Evolutionary conservation across 2,113 vertebrate species (phyloP).

Genomic region (Mormyrus lacerda): DNA sequence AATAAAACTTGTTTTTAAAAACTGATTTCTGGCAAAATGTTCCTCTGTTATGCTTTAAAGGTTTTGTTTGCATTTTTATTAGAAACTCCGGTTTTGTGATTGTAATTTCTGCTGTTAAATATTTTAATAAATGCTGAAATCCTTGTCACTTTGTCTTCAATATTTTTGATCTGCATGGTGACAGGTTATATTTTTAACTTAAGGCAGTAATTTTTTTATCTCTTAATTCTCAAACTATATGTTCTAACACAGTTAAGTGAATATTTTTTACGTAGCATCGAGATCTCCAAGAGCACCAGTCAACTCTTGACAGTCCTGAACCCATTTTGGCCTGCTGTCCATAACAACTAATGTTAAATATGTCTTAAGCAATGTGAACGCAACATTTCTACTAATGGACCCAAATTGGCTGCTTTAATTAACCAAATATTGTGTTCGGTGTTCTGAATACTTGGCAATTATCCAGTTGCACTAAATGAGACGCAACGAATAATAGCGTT

Average conservation of each 20-base stretch:
- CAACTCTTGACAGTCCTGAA: not conserved
- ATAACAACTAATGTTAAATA: not conserved
- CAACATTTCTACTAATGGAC: not conserved
- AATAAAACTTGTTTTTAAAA: conserved; percentile 6
- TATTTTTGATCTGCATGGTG: not conserved
- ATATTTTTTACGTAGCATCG: not conserved
- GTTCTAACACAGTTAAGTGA: not conserved
- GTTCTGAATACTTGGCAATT: not conserved
- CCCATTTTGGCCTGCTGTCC: not conserved
- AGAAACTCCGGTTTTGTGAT: conserved; percentile 33
- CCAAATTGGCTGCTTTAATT: not conserved
- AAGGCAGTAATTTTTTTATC: not conserved
- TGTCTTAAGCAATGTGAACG: not conserved
- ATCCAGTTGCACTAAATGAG: not conserved
- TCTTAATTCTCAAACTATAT: not conserved
- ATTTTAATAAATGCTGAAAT: conserved; percentile 34
- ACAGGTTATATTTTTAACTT: not conserved
- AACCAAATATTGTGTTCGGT: not conserved
- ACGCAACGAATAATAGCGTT: not conserved
- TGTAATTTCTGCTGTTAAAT: conserved; percentile 30
- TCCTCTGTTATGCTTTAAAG: conserved; percentile 6
- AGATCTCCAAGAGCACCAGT: not conserved
- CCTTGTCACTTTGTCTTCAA: not conserved
- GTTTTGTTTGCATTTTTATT: conserved; percentile 23
- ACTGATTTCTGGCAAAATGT: conserved; percentile 18